Base-by-base conservation (phyloP, 92 coral and sea anemone species). In the Montipora capitata region DNA sequence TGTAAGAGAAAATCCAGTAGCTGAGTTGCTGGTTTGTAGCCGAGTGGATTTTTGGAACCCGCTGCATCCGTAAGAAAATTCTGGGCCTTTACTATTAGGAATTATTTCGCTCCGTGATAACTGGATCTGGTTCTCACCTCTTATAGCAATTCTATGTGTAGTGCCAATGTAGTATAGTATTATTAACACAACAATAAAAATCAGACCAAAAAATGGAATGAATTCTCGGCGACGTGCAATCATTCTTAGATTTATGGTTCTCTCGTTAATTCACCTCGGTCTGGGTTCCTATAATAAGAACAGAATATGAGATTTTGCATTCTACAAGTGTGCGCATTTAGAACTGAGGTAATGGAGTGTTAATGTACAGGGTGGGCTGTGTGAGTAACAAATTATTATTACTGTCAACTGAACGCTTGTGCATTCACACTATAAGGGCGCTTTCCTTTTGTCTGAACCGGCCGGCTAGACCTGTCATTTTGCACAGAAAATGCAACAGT, bases 141-240 rank as follows among this genome's bases (percentile, higher is more conserved):
- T 18, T 64, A 66, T 38, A 38, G 75, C 65, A 5, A 76, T 43
- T 11, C 18, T 9, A 44, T 76, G 78, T 11, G 89, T 85, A n/a
- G 68, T 85, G 40, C 83, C 83, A 17, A 85, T 48, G 7, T 85
- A 85, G 56, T 85, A 85, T 3, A 49, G 67, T 3, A 85, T 27
- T 51, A 85, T 66, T 10, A 41, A 68, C 76, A 85, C 45, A 35
- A 66, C 89, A 16, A 64, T 15, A 3, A 85, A 61, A 38, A 76
- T 9, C 76, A 85, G 74, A 49, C 56, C 82, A 4, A 85, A 7
- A 66, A 85, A 85, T 13, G 79, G 80, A 27, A 83, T 3, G 45
- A 83, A 71, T n/a, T 83, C 79, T 3, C 79, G 71, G 49, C 64
- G 87, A 69, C 64, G 48, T 14, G 77, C 39, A 18, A 77, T 42